phyloP scores from a whole-genome alignment of 2,888 invertebrate genomes.

The Atethmia centrago region DNA sequence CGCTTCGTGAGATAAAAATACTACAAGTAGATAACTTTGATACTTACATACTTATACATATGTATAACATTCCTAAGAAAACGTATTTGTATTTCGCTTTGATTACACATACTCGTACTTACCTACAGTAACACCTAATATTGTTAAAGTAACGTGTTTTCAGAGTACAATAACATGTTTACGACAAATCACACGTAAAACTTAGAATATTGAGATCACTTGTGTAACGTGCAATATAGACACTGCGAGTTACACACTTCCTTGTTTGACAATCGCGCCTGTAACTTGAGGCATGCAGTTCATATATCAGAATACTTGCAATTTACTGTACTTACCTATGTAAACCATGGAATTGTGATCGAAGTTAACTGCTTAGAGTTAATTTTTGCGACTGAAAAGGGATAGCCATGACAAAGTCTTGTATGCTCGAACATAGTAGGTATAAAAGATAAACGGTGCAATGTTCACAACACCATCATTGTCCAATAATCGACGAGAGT shows the following conservation, averaged over 20 bases:
- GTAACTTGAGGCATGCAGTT: constrained; percentile 59
- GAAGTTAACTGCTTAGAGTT: neutral
- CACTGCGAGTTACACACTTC: constrained; percentile 63
- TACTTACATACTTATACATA: no score
- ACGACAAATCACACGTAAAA: constrained; percentile 60
- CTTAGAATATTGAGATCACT: constrained; percentile 64
- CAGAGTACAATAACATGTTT: constrained; percentile 44
- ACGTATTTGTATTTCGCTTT: constrained; percentile 6
- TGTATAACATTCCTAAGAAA: constrained; percentile 1
- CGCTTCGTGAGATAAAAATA: no score
- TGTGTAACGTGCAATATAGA: constrained; percentile 60
- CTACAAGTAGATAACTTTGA: constrained; percentile 3
- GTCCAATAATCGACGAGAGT: neutral
- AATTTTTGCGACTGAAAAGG: neutral
- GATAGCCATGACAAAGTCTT: neutral
- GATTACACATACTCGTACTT: constrained; percentile 19
- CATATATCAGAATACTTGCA: constrained; percentile 51
- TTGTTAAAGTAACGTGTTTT: constrained; percentile 36
- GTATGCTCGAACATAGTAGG: neutral
- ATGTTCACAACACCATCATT: neutral
- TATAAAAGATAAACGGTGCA: neutral
- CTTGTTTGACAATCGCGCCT: constrained; percentile 62
- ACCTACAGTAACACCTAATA: constrained; percentile 22
- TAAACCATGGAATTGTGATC: neutral
- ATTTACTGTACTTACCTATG: constrained; percentile 16